phyloP scores from a whole-genome alignment of 2,113 vertebrate species.

The Tachysurus vachellii region DNA sequence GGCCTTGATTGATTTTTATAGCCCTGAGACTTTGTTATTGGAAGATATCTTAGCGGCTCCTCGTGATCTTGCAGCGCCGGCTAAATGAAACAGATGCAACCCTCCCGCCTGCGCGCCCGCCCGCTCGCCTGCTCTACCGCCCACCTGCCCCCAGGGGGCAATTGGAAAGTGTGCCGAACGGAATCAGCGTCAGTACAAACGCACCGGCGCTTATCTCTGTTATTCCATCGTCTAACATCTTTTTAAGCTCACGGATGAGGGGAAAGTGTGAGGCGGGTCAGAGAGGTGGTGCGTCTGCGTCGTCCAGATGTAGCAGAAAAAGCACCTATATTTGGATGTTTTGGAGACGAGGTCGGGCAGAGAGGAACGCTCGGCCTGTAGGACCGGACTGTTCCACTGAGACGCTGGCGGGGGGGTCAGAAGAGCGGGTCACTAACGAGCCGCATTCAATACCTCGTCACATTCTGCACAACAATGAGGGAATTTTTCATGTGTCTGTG shows the following conservation, averaged over 20 bases:
- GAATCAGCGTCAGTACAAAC: constrained; percentile 59
- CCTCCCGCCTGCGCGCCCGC: too few species aligned
- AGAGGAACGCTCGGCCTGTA: constrained; percentile 8
- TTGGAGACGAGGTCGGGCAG: constrained; percentile 18
- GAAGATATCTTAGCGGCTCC: constrained; percentile 72
- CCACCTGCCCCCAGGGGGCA: constrained; percentile 65
- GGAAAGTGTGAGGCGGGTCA: constrained; percentile 6
- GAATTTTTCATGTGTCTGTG: background rate
- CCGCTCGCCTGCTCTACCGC: constrained; percentile 65
- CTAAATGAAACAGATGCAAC: constrained; percentile 66
- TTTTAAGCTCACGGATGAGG: constrained; percentile 13
- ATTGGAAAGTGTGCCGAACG: constrained; percentile 14
- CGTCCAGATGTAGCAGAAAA: constrained; percentile 1
- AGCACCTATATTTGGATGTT: constrained; percentile 35
- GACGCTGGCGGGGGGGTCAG: background rate
- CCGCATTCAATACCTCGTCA: constrained; percentile 38
- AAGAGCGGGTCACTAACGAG: background rate
- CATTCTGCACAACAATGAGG: background rate
- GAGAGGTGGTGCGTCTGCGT: constrained; percentile 10
- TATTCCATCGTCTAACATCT: constrained; percentile 49
- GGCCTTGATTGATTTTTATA: constrained; percentile 68
- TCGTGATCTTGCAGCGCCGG: constrained; percentile 66
- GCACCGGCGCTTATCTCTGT: constrained; percentile 73
- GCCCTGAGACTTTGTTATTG: constrained; percentile 66
- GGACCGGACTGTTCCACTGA: background rate